phyloP scores from a whole-genome alignment of 2,797 vertebrate genomes.

The Cheirogaleus major region DNA sequence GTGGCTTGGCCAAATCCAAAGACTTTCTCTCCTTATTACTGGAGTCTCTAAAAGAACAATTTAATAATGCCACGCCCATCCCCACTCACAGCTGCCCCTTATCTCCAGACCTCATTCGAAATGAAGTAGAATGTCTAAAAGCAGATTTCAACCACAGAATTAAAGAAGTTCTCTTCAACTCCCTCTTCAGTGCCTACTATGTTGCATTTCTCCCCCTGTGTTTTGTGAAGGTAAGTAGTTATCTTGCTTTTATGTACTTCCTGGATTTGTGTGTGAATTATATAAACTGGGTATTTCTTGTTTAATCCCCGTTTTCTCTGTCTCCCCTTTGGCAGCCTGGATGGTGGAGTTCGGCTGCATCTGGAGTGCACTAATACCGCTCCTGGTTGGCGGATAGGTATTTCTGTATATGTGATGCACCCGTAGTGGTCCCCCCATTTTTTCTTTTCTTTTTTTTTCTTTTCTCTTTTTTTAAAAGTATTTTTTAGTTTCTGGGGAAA shows the following conservation, averaged over 20 bases:
- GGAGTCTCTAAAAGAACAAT: slow-evolving; percentile 96
- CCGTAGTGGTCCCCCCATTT: slow-evolving; percentile 79
- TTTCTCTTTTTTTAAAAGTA: not conserved
- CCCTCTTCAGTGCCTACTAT: slow-evolving; percentile 98
- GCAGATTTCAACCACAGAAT: slow-evolving; percentile 98
- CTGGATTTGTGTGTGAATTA: slow-evolving; percentile 81
- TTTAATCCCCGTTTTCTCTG: slow-evolving; percentile 89
- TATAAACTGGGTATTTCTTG: slow-evolving; percentile 79
- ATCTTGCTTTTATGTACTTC: slow-evolving; percentile 19
- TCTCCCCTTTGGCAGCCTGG: slow-evolving; percentile 90
- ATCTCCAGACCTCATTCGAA: slow-evolving; percentile 96
- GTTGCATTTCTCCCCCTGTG: slow-evolving; percentile 98
- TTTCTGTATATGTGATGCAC: slow-evolving; percentile 87
- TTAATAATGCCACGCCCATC: slow-evolving; percentile 91
- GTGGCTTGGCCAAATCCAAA: slow-evolving; percentile 91
- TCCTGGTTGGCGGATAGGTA: slow-evolving; percentile 88
- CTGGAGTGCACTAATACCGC: slow-evolving; percentile 86
- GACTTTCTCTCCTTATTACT: slow-evolving; percentile 95
- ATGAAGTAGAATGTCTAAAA: slow-evolving; percentile 98
- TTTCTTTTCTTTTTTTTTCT: slow-evolving; percentile 69
- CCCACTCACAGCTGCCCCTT: slow-evolving; percentile 97
- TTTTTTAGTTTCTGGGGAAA: slow-evolving; percentile 58
- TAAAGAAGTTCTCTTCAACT: slow-evolving; percentile 99
- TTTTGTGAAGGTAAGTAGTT: slow-evolving; percentile 94
- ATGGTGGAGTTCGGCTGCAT: slow-evolving; percentile 89